Percentiles rank a stretch among this genome's conserved stretches.
Conservation (phyloP, 2,797 vertebrate species). For the Megalops cyprinoides region DNA sequence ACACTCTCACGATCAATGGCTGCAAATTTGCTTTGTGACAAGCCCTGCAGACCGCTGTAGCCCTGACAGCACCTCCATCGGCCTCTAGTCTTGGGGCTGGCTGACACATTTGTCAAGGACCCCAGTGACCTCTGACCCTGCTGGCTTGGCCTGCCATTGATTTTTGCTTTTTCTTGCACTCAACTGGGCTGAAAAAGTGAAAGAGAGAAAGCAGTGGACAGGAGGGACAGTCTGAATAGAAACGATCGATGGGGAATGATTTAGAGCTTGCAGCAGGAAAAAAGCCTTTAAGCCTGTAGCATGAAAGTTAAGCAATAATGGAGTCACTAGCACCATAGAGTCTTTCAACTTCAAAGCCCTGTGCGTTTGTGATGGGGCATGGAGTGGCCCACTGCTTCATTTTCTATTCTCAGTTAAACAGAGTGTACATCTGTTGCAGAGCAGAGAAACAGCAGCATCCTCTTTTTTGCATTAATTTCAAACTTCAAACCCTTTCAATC, state of each 20-base stretch:
- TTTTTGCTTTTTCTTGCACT: constrained; percentile 75
- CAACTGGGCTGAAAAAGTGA: constrained; percentile 79
- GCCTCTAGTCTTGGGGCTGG: constrained; percentile 74
- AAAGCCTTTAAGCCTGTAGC: constrained; percentile 58
- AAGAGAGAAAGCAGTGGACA: constrained; percentile 46
- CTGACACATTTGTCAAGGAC: constrained; percentile 88
- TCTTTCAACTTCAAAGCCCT: constrained; percentile 14
- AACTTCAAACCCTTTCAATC: background rate
- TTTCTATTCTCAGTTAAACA: background rate
- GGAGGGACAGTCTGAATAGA: constrained; percentile 69
- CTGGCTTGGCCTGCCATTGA: constrained; percentile 87
- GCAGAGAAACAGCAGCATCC: no score
- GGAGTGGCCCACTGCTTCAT: background rate
- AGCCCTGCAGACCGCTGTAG: constrained; percentile 47
- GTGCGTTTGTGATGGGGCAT: background rate
- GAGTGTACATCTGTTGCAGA: background rate
- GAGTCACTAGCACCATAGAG: constrained; percentile 51
- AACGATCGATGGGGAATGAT: constrained; percentile 80
- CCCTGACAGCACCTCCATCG: constrained; percentile 64
- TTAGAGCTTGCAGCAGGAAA: constrained; percentile 75
- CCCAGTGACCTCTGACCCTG: constrained; percentile 86
- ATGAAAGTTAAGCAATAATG: constrained; percentile 70
- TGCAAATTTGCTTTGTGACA: constrained; percentile 75
- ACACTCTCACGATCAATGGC: constrained; percentile 61
- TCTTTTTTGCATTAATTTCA: no score